Evolutionary conservation across 2,888 invertebrate genomes (phyloP).

Genomic region (Pyrocoelia pectoralis): DNA sequence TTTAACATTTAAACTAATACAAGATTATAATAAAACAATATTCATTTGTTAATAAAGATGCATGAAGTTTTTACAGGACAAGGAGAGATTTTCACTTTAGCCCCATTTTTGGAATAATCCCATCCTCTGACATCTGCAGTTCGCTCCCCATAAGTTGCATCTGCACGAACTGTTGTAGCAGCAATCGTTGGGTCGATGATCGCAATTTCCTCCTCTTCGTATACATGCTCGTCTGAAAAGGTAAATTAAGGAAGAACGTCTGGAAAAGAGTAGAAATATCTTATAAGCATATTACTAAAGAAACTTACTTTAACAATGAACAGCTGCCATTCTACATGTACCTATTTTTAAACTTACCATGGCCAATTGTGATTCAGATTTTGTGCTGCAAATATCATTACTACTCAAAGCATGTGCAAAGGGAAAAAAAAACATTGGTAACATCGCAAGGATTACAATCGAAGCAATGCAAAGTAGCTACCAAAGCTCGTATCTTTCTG

Average conservation of each 20-base stretch:
- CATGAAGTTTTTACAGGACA: conserved; percentile 5
- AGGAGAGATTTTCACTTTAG: conserved; percentile 57
- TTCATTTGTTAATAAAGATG: not conserved
- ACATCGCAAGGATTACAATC: no score
- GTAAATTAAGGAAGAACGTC: conserved; percentile 84
- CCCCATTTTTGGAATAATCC: conserved; percentile 91
- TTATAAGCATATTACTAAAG: conserved; percentile 51
- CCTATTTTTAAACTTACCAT: conserved; percentile 1
- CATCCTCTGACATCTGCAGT: conserved; percentile 88
- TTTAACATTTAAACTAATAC: not conserved
- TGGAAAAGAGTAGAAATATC: conserved; percentile 69
- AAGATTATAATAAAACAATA: not conserved
- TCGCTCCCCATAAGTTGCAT: conserved; percentile 89
- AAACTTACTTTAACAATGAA: conserved; percentile 28
- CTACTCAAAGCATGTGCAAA: no score
- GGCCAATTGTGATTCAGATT: no score
- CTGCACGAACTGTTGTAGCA: conserved; percentile 87
- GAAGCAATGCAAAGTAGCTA: no score
- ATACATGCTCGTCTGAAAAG: conserved; percentile 87
- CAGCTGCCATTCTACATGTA: conserved; percentile 13
- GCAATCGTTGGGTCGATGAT: conserved; percentile 85
- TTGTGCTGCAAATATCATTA: no score
- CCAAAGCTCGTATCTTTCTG: no score
- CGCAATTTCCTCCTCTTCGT: conserved; percentile 82
- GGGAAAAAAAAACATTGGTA: no score